These are phyloP conservation scores for Idaea dimidiata DNA, from an alignment of 2,888 invertebrate species.

Conservation along the genomic window DNA sequence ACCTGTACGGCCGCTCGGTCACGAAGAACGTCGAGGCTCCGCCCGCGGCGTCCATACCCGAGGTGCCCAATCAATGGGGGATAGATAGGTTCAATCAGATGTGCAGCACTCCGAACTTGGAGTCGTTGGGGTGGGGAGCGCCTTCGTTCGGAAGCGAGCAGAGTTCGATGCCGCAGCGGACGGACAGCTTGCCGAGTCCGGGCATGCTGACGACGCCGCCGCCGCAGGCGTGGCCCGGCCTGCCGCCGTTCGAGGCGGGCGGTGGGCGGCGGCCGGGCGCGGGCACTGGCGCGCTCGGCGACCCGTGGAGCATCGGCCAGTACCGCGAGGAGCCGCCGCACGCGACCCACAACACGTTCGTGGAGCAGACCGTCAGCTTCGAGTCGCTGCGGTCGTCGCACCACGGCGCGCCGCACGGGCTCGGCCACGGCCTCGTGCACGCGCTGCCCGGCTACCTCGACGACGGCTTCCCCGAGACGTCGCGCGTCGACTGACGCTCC, in stretches of 20 bases:
- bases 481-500: constrained; percentile 68
- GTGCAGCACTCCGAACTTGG: constrained; percentile 46
- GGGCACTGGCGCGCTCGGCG: constrained; percentile 32
- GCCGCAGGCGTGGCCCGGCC: constrained; percentile 56
- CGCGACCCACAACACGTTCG: constrained; percentile 62
- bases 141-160: constrained; percentile 45
- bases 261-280: constrained; percentile 35
- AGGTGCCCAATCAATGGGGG: constrained; percentile 57
- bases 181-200: constrained; percentile 50
- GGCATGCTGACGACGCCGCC: constrained; percentile 59
- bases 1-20: constrained; percentile 52
- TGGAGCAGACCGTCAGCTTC: constrained; percentile 64
- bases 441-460: constrained; percentile 60
- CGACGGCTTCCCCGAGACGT: constrained; percentile 61
- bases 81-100: constrained; percentile 56
- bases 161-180: constrained; percentile 37
- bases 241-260: constrained; percentile 57
- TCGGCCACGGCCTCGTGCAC: background rate
- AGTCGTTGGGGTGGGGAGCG: constrained; percentile 62
- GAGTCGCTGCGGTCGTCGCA: constrained; percentile 59
- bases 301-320: constrained; percentile 68
- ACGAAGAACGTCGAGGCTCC: constrained; percentile 54
- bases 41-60: constrained; percentile 46
- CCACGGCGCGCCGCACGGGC: constrained; percentile 42
- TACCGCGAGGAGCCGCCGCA: constrained; percentile 68